Evolutionary conservation across 2,113 vertebrate species (phyloP).

Genomic region (Colossoma macropomum): DNA sequence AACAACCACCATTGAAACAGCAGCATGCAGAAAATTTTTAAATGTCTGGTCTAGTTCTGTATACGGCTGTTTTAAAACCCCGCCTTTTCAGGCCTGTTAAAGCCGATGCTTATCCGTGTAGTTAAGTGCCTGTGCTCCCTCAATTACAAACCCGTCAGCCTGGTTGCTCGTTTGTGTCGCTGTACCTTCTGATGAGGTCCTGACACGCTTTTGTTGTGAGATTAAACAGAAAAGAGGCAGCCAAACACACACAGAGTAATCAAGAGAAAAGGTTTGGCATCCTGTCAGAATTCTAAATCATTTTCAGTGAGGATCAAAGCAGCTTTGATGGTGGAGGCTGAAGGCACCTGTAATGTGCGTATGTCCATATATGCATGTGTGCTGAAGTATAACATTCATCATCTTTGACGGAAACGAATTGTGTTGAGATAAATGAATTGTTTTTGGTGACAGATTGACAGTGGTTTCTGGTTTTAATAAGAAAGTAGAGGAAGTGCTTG

Average conservation of each 20-base stretch:
- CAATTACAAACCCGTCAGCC: constrained; percentile 17
- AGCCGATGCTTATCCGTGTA: too few relatives aligned
- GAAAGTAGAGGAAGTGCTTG: not conserved
- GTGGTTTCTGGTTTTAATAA: not conserved
- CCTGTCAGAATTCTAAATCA: constrained; percentile 3
- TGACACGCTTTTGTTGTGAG: constrained; percentile 31
- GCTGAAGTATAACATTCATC: constrained; percentile 23
- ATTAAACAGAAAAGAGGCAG: constrained; percentile 28
- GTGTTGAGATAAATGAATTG: constrained; percentile 23
- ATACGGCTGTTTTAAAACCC: too few relatives aligned
- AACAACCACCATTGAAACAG: too few relatives aligned
- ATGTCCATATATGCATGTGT: not conserved
- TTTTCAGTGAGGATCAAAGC: constrained; percentile 13
- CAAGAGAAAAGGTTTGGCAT: constrained; percentile 5
- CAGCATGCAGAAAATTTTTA: too few relatives aligned
- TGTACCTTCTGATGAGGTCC: constrained; percentile 2
- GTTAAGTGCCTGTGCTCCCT: not conserved
- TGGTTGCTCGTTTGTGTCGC: constrained; percentile 1
- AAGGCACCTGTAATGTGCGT: not conserved
- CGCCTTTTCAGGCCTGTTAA: too few relatives aligned
- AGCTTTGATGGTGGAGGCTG: constrained; percentile 3
- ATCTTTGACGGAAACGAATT: constrained; percentile 32
- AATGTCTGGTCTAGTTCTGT: too few relatives aligned
- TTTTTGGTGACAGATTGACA: not conserved
- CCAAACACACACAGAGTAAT: not conserved